phyloP scores from a whole-genome alignment of 1,140 invertebrate species.

The Pachypsylla venusta region DNA sequence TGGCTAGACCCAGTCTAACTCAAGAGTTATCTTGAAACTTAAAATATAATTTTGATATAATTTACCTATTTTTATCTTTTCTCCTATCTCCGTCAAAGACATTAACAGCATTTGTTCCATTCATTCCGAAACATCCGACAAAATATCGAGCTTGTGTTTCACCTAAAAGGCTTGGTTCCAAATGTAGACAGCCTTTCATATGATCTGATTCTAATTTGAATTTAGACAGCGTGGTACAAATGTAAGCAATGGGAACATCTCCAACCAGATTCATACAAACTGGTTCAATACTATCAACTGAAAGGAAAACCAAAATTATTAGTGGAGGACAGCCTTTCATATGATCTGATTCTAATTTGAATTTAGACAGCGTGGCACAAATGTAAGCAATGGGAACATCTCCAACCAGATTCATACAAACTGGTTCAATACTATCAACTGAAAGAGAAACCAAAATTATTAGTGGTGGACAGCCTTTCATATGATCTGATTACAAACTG shows the following conservation, averaged over 20 bases:
- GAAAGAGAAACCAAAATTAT: no score
- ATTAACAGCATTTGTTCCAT: no score
- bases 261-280: conserved; percentile 1
- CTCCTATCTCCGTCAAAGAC: no score
- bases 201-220: not conserved
- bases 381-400: not conserved
- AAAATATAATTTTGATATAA: no score
- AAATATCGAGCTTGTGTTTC: not conserved
- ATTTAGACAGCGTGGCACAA: not conserved
- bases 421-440: not conserved
- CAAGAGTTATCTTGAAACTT: no score
- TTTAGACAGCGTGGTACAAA: not conserved
- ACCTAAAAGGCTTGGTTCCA: not conserved
- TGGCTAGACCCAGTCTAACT: no score
- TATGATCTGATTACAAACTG: no score
- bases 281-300: not conserved
- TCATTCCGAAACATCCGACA: no score
- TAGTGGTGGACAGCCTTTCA: no score
- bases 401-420: not conserved
- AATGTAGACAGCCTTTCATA: not conserved
- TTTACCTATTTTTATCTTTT: no score
- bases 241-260: not conserved
- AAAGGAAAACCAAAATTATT: no score
- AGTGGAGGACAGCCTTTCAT: conserved; percentile 3
- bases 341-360: not conserved